A percentile compares a stretch with the other conserved stretches of the same genome.
Evolutionary conservation across 2,797 vertebrate species (phyloP).

Genomic region (Acestrorhynchus altus): DNA sequence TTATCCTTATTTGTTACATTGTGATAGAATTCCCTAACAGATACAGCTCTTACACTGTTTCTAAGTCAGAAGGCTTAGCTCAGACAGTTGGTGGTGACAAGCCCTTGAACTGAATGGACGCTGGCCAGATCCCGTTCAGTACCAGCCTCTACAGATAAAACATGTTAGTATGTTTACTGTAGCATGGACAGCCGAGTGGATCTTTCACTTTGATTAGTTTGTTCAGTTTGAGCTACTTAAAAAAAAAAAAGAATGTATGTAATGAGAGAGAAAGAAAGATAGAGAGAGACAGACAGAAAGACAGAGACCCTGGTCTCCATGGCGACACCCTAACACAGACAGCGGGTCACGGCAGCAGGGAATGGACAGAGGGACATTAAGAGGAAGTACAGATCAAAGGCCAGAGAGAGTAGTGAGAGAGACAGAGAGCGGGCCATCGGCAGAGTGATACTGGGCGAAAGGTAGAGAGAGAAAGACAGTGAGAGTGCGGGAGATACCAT

Average conservation of each 20-base stretch:
- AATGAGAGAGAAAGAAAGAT: slow-evolving; percentile 1
- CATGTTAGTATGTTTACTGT: neutral
- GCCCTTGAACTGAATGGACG: neutral
- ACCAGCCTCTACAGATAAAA: neutral
- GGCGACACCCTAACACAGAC: slow-evolving; percentile 63
- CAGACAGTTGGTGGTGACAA: neutral
- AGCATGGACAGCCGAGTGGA: too few relatives aligned
- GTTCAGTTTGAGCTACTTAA: slow-evolving; percentile 5
- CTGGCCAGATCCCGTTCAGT: slow-evolving; percentile 4
- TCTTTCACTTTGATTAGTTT: neutral
- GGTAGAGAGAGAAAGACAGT: neutral
- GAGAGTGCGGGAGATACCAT: neutral
- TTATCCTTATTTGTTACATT: neutral
- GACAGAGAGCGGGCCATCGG: neutral
- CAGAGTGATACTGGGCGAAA: neutral
- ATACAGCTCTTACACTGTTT: neutral
- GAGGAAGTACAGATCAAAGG: slow-evolving; percentile 51
- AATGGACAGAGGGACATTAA: slow-evolving; percentile 53
- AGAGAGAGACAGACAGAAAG: slow-evolving; percentile 22
- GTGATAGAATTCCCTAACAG: too few relatives aligned
- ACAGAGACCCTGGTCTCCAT: slow-evolving; percentile 61
- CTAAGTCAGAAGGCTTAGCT: neutral
- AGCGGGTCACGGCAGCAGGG: slow-evolving; percentile 56
- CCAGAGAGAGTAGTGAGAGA: slow-evolving; percentile 23
- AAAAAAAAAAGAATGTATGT: neutral